Percentiles rank a stretch among this genome's conserved stretches.
These are phyloP conservation scores for Camelus bactrianus DNA, from an alignment of 2,113 vertebrate genomes.

Conservation along the genomic window DNA sequence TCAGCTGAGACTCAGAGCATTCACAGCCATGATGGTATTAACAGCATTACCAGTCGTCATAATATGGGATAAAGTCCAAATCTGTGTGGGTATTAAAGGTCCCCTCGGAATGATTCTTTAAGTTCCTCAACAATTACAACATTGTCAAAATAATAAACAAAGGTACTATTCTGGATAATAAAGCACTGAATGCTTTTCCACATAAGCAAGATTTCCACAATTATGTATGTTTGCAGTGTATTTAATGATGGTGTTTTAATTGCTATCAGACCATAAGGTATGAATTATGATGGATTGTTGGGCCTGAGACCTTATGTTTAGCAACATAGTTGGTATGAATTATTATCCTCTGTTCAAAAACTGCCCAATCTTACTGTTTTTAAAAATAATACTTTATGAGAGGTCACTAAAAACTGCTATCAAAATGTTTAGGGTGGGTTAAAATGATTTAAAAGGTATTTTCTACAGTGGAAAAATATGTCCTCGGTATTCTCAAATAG, in stretches of 20 bases:
- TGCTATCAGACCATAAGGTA: slow-evolving; percentile 75
- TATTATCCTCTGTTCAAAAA: slow-evolving; percentile 84
- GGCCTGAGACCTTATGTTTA: slow-evolving; percentile 77
- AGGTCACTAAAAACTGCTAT: slow-evolving; percentile 82
- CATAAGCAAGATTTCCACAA: slow-evolving; percentile 12
- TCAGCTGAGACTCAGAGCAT: not conserved
- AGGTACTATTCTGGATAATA: not conserved
- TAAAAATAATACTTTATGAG: slow-evolving; percentile 79
- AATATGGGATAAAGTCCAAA: not conserved
- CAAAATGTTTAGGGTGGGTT: slow-evolving; percentile 82
- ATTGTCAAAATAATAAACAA: not conserved
- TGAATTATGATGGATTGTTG: slow-evolving; percentile 81
- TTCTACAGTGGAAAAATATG: slow-evolving; percentile 83
- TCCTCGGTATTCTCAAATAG: slow-evolving; percentile 81
- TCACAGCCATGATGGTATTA: accelerated
- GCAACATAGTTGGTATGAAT: slow-evolving; percentile 85
- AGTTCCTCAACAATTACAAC: not conserved
- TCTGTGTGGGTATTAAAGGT: not conserved
- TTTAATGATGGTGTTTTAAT: slow-evolving; percentile 80
- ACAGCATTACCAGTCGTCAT: not conserved
- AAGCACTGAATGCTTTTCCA: not conserved
- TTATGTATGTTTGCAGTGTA: slow-evolving; percentile 55
- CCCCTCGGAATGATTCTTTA: not conserved
- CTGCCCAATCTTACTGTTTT: slow-evolving; percentile 79
- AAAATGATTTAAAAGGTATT: slow-evolving; percentile 85